A percentile compares a stretch with the other conserved stretches of the same genome.
phyloP scores from a whole-genome alignment of 2,797 vertebrate genomes.

The Avahi laniger region DNA sequence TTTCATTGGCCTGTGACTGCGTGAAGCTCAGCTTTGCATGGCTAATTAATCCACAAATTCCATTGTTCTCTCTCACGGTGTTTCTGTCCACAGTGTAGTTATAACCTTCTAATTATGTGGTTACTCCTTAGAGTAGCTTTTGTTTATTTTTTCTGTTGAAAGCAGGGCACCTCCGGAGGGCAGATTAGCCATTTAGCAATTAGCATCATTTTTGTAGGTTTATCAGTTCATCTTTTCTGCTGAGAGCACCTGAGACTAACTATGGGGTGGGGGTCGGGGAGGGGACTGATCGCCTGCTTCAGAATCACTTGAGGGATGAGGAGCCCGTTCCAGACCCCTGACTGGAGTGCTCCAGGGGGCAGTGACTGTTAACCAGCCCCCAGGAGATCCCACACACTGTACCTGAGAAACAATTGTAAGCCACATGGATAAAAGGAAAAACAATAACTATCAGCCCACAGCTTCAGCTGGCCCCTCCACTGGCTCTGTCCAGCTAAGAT shows the following conservation, averaged over 20 bases:
- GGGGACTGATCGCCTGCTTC: background rate
- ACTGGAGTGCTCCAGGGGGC: background rate
- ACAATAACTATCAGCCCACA: background rate
- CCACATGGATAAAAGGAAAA: background rate
- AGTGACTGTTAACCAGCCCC: background rate
- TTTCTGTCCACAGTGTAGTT: background rate
- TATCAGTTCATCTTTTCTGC: background rate
- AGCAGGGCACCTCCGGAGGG: background rate
- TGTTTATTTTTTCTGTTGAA: slow-evolving; percentile 3
- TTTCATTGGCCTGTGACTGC: background rate
- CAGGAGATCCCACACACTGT: background rate
- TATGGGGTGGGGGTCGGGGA: background rate
- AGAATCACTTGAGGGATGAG: background rate
- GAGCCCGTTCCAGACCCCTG: background rate
- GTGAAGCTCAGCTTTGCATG: background rate
- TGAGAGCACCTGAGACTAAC: background rate
- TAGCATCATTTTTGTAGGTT: background rate
- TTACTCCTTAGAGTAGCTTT: background rate
- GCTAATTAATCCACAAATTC: slow-evolving; percentile 24
- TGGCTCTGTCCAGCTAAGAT: background rate
- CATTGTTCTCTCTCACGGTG: background rate
- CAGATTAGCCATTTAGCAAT: background rate
- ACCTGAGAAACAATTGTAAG: background rate
- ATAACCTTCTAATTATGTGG: slow-evolving; percentile 13
- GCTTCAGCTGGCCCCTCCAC: background rate